phyloP scores from a whole-genome alignment of 2,797 vertebrate species.

The Pampus argenteus region DNA sequence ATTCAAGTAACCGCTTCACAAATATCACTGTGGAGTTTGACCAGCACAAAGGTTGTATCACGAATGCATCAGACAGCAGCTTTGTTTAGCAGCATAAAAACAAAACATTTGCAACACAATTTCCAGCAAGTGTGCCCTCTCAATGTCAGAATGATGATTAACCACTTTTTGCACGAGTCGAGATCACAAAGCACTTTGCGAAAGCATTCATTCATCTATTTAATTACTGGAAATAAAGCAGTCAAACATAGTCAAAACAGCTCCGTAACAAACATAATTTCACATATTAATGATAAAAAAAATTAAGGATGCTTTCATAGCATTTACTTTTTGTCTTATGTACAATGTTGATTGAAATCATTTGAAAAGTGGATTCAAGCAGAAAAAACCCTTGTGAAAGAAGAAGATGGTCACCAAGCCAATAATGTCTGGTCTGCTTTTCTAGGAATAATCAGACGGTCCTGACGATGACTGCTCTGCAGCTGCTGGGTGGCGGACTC shows the following conservation, averaged over 20 bases:
- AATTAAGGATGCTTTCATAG: neutral
- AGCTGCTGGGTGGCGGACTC: rapidly evolving
- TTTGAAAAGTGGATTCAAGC: neutral
- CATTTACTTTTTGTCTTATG: neutral
- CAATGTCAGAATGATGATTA: neutral
- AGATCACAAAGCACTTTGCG: neutral
- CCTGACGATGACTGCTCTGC: rapidly evolving
- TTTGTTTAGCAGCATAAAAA: too few relatives aligned
- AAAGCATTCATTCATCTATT: too few relatives aligned
- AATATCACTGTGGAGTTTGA: neutral
- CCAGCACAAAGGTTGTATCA: neutral
- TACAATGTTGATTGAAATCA: neutral
- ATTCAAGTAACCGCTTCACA: neutral
- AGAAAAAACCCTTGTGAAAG: neutral
- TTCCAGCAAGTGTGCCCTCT: neutral
- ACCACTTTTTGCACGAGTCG: neutral
- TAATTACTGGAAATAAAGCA: too few relatives aligned
- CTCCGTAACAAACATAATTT: neutral
- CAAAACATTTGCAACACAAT: neutral
- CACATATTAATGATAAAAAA: neutral
- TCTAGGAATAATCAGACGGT: neutral
- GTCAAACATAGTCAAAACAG: neutral
- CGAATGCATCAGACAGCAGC: too few relatives aligned
- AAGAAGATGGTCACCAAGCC: neutral
- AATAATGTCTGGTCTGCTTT: neutral